These are phyloP conservation scores for Vultur gryphus DNA, from an alignment of 2,797 vertebrate genomes.

Conservation along the genomic window DNA sequence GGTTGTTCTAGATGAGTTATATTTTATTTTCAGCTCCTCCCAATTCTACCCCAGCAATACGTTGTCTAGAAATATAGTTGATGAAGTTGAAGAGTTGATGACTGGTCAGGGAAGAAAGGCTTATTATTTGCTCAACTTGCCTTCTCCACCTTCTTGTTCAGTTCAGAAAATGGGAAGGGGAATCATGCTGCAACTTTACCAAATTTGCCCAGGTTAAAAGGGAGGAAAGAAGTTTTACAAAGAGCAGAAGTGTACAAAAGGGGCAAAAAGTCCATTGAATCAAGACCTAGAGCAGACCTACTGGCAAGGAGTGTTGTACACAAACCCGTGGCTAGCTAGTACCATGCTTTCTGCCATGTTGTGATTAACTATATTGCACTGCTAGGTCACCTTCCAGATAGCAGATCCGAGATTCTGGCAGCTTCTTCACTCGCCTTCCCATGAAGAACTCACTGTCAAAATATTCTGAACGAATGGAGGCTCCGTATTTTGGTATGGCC, in stretches of 20 bases:
- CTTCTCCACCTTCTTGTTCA: neutral
- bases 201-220: neutral
- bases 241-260: neutral
- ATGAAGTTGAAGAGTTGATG: neutral
- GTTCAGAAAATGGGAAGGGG: neutral
- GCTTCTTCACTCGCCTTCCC: constrained; percentile 78
- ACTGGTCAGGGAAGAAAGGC: neutral
- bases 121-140: neutral
- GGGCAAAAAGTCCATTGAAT: neutral
- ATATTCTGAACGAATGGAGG: constrained; percentile 78
- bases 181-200: neutral
- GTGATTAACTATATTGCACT: neutral
- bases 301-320: neutral
- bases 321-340: neutral
- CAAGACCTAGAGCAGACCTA: neutral
- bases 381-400: constrained; percentile 79
- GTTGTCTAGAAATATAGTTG: neutral
- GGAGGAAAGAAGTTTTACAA: neutral
- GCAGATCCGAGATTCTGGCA: constrained; percentile 81
- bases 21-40: neutral
- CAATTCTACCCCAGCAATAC: neutral
- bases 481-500: constrained; percentile 84
- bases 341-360: neutral
- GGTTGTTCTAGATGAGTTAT: neutral
- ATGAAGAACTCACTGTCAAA: constrained; percentile 89